Base-by-base conservation (phyloP, 2,888 invertebrate species). In the Diarsia rubi region DNA sequence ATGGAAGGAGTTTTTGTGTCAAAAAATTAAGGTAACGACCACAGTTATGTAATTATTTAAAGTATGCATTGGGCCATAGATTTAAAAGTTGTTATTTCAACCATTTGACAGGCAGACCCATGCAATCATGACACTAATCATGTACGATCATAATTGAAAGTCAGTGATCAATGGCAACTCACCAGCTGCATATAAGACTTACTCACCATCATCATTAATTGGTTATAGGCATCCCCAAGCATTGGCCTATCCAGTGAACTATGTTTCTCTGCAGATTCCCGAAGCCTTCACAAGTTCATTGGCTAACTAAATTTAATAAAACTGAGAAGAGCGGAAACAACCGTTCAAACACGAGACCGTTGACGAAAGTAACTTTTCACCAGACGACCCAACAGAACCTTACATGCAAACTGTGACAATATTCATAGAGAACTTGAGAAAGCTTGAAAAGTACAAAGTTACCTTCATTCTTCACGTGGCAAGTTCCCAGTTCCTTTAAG, bases 371-470 rank as follows among this genome's bases (percentile, higher is more conserved):
- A n/a, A n/a, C 0, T 52, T 57, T 57, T 1, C 19, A 27, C 9
- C 57, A 19, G 19, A 57, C 19, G 8, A 27, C 9, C 57, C 8
- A 9, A 57, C 19, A 16, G 27, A 31, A 57, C 19, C 27, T 3
- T 19, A 59, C 11, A 9, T 37, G 37, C n/a, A 54, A 19, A 59
- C 4, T 3, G 21, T 59, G n/a, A 11, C 11, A 45, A 59, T 9
- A 72, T 59, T 59, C 37, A n/a, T 6, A 31, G 16, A 60, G 49
- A 14, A 60, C 21, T 24, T 44, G 6, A 62, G 21, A 62, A 12
- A 74, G 44, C 73, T 62, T 59, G n/a, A 75, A 78, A n/a, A 31
- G 24, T 44, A 59, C n/a, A 49, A 77, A 77, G 27, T 31, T 67
- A 5, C 24, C 42, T 59, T 24, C 19, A 37, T 47, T 65, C 16